Base-by-base conservation (phyloP, 2,888 invertebrate species). In the Serripes groenlandicus region DNA sequence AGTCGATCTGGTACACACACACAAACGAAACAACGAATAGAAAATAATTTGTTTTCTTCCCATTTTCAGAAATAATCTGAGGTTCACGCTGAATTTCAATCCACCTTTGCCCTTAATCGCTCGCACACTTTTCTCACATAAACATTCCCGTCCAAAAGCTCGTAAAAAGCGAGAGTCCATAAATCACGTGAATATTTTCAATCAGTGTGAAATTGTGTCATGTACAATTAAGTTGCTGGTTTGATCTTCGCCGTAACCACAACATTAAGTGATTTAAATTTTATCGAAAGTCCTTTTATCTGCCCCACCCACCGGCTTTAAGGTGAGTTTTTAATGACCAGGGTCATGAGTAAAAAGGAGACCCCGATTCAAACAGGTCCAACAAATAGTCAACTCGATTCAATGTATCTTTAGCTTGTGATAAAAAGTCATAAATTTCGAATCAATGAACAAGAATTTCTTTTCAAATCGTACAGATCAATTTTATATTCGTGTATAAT, bases 81-180 rank as follows among this genome's bases (percentile, higher is more conserved):
- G 1, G 28, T 56, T 56, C 56, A 26, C 2, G n/a, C n/a, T 56
- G 56, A 56, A 15, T 7, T 56, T n/a, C 7, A 56, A 56, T n/a
- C 56, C 11, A 26, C n/a, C n/a, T n/a, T n/a, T n/a, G 56, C 23
- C 23, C 3, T 21, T 21, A 49, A 49, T 49, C 49, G 21, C 49
- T 32, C 58, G 75, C 82, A 82, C 82, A 78, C 78, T 82, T 78
- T 82, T 82, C 84, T 71, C 80, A 78, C 84, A 72, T 78, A 80
- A 80, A 82, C 70, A 58, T 56, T 23, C 34, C 49, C 52, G 58
- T 62, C 66, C 26, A 68, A 62, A 28, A 5, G 23, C 42, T 21
- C 9, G 15, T 66, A 66, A 66, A 66, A 42, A 30, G 34, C 35
- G 66, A 42, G 42, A 42, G 42, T 42, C 23, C 78, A 84, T 84